Percentiles rank a stretch among this genome's conserved stretches.
These are phyloP conservation scores for Eucera pruinosa DNA, from an alignment of 2,888 invertebrate genomes.

Conservation along the genomic window DNA sequence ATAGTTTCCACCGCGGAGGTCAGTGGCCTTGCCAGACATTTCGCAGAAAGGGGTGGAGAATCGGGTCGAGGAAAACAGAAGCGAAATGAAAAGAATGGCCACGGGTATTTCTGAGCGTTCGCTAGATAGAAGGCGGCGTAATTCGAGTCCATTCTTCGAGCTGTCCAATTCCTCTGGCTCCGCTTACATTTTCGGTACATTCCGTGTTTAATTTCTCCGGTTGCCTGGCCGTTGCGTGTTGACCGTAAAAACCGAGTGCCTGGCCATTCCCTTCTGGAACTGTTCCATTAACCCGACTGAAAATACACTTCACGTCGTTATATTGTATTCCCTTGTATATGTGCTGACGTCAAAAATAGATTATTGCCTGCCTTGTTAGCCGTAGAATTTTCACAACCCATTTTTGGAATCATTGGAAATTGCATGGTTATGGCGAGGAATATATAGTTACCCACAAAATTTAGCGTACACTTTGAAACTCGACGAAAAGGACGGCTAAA, in stretches of 20 bases:
- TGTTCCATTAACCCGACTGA: conserved; percentile 18
- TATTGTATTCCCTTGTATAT: background rate
- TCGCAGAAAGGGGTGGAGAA: conserved; percentile 25
- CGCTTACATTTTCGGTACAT: conserved; percentile 25
- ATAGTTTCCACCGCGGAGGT: conserved; percentile 28
- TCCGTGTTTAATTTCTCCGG: conserved; percentile 56
- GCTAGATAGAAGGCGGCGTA: conserved; percentile 50
- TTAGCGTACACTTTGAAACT: no score
- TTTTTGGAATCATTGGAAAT: background rate
- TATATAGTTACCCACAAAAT: no score
- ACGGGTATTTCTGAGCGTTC: conserved; percentile 30
- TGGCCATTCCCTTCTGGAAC: background rate
- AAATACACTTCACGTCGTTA: background rate
- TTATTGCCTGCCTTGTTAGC: background rate
- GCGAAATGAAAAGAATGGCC: conserved; percentile 39
- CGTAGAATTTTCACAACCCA: background rate
- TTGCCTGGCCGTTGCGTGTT: conserved; percentile 23
- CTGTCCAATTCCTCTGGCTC: conserved; percentile 42
- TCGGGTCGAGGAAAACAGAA: conserved; percentile 22
- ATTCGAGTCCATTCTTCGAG: conserved; percentile 63
- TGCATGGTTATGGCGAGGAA: background rate
- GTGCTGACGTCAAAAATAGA: background rate
- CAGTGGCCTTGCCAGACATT: conserved; percentile 23
- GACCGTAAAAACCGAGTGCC: conserved; percentile 26
- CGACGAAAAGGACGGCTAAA: no score